Conservation (phyloP, 2,113 vertebrate species). For the Labeo catla region DNA sequence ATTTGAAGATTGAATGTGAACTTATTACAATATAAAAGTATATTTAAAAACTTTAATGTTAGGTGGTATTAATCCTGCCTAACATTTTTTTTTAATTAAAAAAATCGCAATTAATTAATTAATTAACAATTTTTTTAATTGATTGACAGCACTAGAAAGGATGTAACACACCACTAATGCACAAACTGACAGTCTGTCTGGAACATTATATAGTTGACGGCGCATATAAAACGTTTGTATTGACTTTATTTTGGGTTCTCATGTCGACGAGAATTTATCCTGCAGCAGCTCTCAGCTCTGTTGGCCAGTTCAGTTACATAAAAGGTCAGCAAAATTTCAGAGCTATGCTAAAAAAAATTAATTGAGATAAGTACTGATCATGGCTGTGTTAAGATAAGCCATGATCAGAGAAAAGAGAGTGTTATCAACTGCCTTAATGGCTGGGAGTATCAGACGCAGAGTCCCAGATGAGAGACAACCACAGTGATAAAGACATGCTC, state of each 20-base stretch:
- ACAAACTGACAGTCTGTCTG: not conserved
- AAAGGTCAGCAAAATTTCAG: not conserved
- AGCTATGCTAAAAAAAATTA: conserved; percentile 24
- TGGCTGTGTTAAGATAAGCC: conserved; percentile 30
- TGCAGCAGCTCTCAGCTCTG: not conserved
- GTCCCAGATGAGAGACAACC: conserved; percentile 37
- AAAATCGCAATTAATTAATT: no score
- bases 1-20: no score
- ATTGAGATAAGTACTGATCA: conserved; percentile 13
- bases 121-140: no score
- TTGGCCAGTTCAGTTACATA: not conserved
- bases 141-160: not conserved
- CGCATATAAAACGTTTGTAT: not conserved
- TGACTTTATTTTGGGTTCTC: not conserved
- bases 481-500: conserved; percentile 21
- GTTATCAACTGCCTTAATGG: conserved; percentile 44
- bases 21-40: no score
- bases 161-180: not conserved
- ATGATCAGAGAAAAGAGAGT: conserved; percentile 41
- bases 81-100: no score
- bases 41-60: no score
- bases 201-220: not conserved
- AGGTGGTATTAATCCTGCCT: no score
- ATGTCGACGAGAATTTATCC: not conserved
- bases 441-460: conserved; percentile 47